Percentiles rank a stretch among this genome's conserved stretches.
Conservation (phyloP, 1,140 invertebrate genomes). For the Aradophagus sp. region DNA sequence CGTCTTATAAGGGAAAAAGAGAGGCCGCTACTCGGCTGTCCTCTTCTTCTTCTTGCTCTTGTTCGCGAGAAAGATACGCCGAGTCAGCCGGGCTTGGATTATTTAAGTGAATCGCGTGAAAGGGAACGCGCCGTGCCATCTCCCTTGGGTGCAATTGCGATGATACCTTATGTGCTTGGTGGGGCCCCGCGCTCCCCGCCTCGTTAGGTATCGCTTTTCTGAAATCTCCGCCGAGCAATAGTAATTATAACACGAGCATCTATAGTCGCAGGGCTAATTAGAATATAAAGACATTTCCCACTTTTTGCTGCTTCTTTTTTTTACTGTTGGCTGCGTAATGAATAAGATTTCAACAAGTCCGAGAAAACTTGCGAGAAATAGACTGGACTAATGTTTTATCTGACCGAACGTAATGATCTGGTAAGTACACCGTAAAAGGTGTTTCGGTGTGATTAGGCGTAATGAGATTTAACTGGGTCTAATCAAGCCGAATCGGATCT, state of each 20-base stretch:
- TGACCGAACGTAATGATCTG: no score
- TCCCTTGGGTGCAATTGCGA: slow-evolving; percentile 46
- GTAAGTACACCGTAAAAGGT: no score
- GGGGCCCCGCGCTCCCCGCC: slow-evolving; percentile 25
- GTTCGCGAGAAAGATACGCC: slow-evolving; percentile 57
- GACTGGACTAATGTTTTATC: no score
- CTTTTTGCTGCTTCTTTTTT: no score
- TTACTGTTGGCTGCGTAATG: no score
- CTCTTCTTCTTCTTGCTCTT: slow-evolving; percentile 50
- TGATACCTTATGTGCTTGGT: slow-evolving; percentile 54
- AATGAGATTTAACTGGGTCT: no score
- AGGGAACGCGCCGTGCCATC: slow-evolving; percentile 53
- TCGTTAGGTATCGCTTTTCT: slow-evolving; percentile 20
- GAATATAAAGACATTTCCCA: slow-evolving; percentile 3
- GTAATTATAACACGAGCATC: no score
- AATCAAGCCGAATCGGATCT: no score
- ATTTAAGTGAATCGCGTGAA: slow-evolving; percentile 62
- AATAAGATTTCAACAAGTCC: no score
- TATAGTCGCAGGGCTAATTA: slow-evolving; percentile 2
- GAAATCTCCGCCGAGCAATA: slow-evolving; percentile 1
- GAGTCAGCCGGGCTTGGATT: slow-evolving; percentile 56
- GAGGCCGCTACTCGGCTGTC: slow-evolving; percentile 43
- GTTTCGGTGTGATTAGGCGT: no score
- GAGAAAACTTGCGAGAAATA: no score
- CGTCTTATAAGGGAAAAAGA: slow-evolving; percentile 60